phyloP scores from a whole-genome alignment of 2,113 vertebrate genomes.

The Stigmatopora nigra region DNA sequence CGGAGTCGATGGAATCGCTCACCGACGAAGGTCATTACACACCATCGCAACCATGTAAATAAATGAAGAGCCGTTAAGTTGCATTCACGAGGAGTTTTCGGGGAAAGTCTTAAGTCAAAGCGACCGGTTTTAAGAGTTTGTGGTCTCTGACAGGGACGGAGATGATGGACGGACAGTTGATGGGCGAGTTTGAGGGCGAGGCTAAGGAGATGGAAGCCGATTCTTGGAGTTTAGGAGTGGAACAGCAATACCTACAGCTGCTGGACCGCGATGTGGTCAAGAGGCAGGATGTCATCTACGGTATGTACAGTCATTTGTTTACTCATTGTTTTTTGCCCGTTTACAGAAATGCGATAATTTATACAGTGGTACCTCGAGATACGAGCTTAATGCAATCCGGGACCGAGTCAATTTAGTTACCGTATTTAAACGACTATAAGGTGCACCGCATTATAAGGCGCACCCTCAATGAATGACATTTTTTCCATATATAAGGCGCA shows the following conservation, averaged over 20 bases:
- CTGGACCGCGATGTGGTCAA: slow-evolving; percentile 87
- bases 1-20: slow-evolving; percentile 89
- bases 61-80: neutral
- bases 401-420: too few species aligned
- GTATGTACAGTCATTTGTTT: slow-evolving; percentile 51
- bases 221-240: slow-evolving; percentile 90
- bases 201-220: slow-evolving; percentile 86
- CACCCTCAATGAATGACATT: too few species aligned
- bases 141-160: slow-evolving; percentile 76
- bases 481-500: too few species aligned
- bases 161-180: slow-evolving; percentile 91
- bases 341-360: too few species aligned
- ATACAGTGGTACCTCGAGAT: too few species aligned
- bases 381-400: too few species aligned
- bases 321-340: too few species aligned
- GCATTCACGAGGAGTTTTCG: neutral
- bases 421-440: too few species aligned
- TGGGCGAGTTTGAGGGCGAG: slow-evolving; percentile 90
- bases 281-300: slow-evolving; percentile 92
- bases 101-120: neutral
- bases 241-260: slow-evolving; percentile 80
- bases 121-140: neutral
- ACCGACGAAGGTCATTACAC: slow-evolving; percentile 83
- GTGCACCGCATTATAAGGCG: too few species aligned
- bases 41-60: slow-evolving; percentile 9